phyloP scores from a whole-genome alignment of 2,888 invertebrate genomes.

The Scrobipalpa costella region DNA sequence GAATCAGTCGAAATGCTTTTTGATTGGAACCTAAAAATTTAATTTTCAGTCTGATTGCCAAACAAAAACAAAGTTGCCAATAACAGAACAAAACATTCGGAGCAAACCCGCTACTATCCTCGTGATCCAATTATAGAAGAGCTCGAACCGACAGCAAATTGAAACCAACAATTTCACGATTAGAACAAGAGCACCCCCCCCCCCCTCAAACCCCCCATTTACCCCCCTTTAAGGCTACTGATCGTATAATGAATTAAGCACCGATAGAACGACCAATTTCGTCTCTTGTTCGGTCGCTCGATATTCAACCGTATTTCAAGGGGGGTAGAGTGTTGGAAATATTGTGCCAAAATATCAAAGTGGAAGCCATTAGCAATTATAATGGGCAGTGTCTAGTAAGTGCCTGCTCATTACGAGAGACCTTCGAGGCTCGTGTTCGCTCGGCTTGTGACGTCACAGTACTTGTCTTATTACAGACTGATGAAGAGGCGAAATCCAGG shows the following conservation, averaged over 20 bases:
- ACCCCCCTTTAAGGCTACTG: conserved; percentile 36
- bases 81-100: neutral
- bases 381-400: conserved; percentile 63
- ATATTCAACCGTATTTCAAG: conserved; percentile 32
- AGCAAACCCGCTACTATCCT: neutral
- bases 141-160: conserved; percentile 25
- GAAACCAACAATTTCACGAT: conserved; percentile 41
- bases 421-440: neutral
- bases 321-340: conserved; percentile 22
- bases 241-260: conserved; percentile 41
- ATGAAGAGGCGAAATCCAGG: conserved; percentile 29
- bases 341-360: conserved; percentile 50
- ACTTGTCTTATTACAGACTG: conserved; percentile 25
- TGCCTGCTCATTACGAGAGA: conserved; percentile 63
- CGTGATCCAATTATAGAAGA: conserved; percentile 15
- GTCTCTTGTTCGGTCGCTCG: conserved; percentile 1
- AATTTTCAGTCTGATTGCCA: neutral
- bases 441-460: neutral
- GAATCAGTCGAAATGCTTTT: too few relatives aligned
- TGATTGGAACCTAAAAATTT: neutral
- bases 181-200: conserved; percentile 31
- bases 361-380: conserved; percentile 71
- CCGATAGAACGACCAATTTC: conserved; percentile 43
- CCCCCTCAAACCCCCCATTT: conserved; percentile 18
- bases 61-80: conserved; percentile 8